Evolutionary conservation across 2,797 vertebrate genomes (phyloP).

Genomic region (Paedocypris micromegethes): DNA sequence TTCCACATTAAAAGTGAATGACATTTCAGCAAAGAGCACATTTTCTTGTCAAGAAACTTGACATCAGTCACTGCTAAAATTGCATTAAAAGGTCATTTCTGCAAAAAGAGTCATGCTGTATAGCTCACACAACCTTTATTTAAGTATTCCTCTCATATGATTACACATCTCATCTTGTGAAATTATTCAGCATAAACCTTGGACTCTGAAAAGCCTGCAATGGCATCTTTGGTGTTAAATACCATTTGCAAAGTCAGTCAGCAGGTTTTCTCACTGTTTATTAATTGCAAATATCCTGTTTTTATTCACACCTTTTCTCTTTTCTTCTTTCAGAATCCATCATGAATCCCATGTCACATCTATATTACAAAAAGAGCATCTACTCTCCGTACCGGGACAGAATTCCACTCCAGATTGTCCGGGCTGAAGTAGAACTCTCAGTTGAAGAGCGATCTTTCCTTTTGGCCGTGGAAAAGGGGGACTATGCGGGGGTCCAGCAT

Average conservation of each 20-base stretch:
- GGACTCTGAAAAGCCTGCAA: not conserved
- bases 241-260: not conserved
- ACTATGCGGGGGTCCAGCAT: constrained; percentile 91
- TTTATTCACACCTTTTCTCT: constrained; percentile 1
- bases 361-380: constrained; percentile 95
- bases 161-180: not conserved
- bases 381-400: constrained; percentile 91
- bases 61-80: constrained; percentile 1
- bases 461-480: constrained; percentile 90
- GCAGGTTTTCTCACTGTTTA: constrained; percentile 13
- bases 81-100: constrained; percentile 5
- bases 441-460: constrained; percentile 88
- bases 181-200: not conserved
- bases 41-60: constrained; percentile 10
- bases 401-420: constrained; percentile 89
- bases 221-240: not conserved
- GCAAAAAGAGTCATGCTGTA: not conserved
- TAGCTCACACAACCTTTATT: not conserved
- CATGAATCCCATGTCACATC: constrained; percentile 76
- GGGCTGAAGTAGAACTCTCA: constrained; percentile 90
- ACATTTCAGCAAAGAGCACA: not conserved
- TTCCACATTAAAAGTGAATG: too few species aligned
- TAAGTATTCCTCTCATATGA: not conserved
- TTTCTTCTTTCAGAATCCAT: constrained; percentile 34
- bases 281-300: constrained; percentile 8